Percentiles rank a stretch among this genome's conserved stretches.
phyloP scores from a whole-genome alignment of 2,888 invertebrate species.

The Crematogaster levior region DNA sequence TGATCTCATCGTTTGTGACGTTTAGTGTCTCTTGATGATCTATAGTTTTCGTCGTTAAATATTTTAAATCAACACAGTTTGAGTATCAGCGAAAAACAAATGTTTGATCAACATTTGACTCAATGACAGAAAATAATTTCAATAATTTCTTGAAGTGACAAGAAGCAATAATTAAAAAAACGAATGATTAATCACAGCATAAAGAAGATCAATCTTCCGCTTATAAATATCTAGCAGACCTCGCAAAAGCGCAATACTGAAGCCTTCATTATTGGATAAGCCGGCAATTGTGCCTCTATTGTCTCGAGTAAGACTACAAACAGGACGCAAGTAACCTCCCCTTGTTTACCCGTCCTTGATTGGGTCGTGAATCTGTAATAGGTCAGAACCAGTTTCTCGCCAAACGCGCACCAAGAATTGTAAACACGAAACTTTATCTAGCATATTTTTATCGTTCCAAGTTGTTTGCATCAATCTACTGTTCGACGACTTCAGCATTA shows the following conservation, averaged over 20 bases:
- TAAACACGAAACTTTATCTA: slow-evolving; percentile 52
- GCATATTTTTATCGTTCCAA: slow-evolving; percentile 55
- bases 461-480: slow-evolving; percentile 38
- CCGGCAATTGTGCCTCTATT: slow-evolving; percentile 31
- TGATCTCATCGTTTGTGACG: background rate
- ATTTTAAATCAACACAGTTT: background rate
- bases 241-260: background rate
- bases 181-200: background rate
- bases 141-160: background rate
- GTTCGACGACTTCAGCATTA: background rate
- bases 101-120: background rate
- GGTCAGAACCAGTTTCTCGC: slow-evolving; percentile 41
- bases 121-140: background rate
- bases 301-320: slow-evolving; percentile 42
- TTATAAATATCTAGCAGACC: background rate
- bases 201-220: background rate
- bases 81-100: background rate
- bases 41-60: background rate
- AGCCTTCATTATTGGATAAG: slow-evolving; percentile 38
- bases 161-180: background rate
- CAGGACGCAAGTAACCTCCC: background rate
- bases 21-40: background rate
- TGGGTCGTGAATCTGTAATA: slow-evolving; percentile 62
- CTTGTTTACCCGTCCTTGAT: slow-evolving; percentile 59
- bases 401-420: slow-evolving; percentile 28